Conservation (phyloP, 2,113 vertebrate species). For the Myodes glareolus region DNA sequence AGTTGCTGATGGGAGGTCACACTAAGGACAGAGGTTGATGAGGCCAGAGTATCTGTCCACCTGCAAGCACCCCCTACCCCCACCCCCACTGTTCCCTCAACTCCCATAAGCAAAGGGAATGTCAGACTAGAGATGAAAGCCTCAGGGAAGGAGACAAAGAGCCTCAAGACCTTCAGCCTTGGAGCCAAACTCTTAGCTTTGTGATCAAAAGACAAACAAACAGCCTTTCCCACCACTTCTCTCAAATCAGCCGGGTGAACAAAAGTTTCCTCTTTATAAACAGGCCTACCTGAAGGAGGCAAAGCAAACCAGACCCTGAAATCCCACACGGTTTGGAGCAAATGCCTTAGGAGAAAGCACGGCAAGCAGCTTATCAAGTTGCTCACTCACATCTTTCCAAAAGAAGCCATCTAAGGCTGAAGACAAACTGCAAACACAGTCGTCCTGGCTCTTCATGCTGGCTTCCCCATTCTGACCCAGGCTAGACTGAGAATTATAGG, state of each 20-base stretch:
- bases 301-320: constrained; percentile 56
- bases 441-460: background rate
- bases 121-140: constrained; percentile 59
- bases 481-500: background rate
- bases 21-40: constrained; percentile 34
- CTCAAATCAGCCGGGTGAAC: background rate
- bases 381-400: constrained; percentile 47
- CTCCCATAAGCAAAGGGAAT: constrained; percentile 50
- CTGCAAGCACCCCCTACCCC: background rate
- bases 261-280: constrained; percentile 67
- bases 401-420: constrained; percentile 66
- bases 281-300: constrained; percentile 64
- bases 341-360: constrained; percentile 59
- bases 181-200: constrained; percentile 70
- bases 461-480: constrained; percentile 1
- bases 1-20: constrained; percentile 54
- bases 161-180: constrained; percentile 64
- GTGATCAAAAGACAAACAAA: constrained; percentile 78
- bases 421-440: constrained; percentile 3
- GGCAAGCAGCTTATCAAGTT: constrained; percentile 15
- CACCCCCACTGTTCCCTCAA: background rate
- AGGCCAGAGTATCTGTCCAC: constrained; percentile 58
- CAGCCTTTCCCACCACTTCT: constrained; percentile 57
- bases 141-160: constrained; percentile 62
- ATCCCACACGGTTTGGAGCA: constrained; percentile 27